These are phyloP conservation scores for Coelogynopora nodosa DNA, from an alignment of 2,888 invertebrate species.

Conservation along the genomic window DNA sequence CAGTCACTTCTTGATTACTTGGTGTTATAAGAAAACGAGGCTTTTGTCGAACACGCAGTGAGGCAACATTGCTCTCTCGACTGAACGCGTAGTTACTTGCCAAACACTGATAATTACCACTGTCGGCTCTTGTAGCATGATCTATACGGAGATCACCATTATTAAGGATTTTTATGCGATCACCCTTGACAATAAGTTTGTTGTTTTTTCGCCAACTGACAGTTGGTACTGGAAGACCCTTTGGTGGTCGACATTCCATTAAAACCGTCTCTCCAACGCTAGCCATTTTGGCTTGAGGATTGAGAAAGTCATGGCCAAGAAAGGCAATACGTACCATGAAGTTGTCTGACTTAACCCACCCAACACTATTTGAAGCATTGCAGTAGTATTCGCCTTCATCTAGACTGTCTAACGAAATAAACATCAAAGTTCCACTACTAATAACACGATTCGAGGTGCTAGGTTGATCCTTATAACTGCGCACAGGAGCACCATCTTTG, in stretches of 20 bases:
- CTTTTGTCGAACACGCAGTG: constrained; percentile 36
- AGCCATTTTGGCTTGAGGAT: constrained; percentile 38
- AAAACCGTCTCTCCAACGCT: constrained; percentile 43
- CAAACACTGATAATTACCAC: constrained; percentile 38
- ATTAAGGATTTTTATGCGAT: constrained; percentile 31
- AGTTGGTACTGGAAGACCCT: constrained; percentile 37
- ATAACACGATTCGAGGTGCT: constrained; percentile 37
- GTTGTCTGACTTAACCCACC: constrained; percentile 33
- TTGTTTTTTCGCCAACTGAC: constrained; percentile 37
- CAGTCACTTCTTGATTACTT: constrained; percentile 16
- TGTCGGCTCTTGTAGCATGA: constrained; percentile 34
- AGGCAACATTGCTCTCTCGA: constrained; percentile 29
- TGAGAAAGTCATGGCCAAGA: constrained; percentile 29
- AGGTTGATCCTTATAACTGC: constrained; percentile 40
- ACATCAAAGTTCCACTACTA: not conserved
- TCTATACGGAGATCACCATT: constrained; percentile 36
- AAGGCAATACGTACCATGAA: constrained; percentile 39
- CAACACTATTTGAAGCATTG: constrained; percentile 41
- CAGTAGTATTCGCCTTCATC: constrained; percentile 45
- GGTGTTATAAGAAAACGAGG: constrained; percentile 39
- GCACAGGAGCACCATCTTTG: constrained; percentile 51
- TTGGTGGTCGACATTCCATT: constrained; percentile 42
- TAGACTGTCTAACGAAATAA: constrained; percentile 3
- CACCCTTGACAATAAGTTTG: constrained; percentile 25
- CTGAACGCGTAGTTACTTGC: constrained; percentile 40